phyloP scores from a whole-genome alignment of 2,888 invertebrate species.

The Leucophenga maculata region DNA sequence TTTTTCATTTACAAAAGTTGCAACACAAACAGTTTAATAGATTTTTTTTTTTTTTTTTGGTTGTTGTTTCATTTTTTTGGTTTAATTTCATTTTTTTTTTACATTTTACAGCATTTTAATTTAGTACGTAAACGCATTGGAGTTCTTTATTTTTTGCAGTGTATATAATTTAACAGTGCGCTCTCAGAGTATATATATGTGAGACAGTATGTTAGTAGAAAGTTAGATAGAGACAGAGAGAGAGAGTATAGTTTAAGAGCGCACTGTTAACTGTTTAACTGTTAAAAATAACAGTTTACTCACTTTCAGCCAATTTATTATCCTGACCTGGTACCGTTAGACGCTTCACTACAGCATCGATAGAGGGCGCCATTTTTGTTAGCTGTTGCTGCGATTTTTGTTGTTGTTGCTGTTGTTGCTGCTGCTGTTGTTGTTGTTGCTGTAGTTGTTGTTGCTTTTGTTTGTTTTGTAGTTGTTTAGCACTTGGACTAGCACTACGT shows the following conservation, averaged over 20 bases:
- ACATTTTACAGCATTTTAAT: constrained; percentile 52
- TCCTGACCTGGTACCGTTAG: constrained; percentile 70
- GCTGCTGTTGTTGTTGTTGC: constrained; percentile 43
- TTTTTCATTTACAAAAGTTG: constrained; percentile 55
- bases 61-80: too few relatives aligned
- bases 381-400: constrained; percentile 31
- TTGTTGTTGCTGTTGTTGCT: constrained; percentile 39
- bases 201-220: too few relatives aligned
- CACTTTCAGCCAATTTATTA: constrained; percentile 72
- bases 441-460: constrained; percentile 61
- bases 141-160: not conserved
- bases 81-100: too few relatives aligned
- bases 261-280: constrained; percentile 11
- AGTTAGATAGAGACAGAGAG: too few relatives aligned
- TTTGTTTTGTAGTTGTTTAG: constrained; percentile 61
- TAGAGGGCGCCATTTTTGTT: constrained; percentile 49
- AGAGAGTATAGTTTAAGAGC: not conserved
- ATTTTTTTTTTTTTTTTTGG: constrained; percentile 33
- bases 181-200: too few relatives aligned
- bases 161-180: constrained; percentile 1
- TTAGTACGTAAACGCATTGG: constrained; percentile 43
- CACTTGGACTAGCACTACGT: constrained; percentile 50
- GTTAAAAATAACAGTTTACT: constrained; percentile 59
- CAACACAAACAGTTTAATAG: constrained; percentile 62
- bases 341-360: constrained; percentile 51